Evolutionary conservation across 2,113 vertebrate species (phyloP), one percentile per base, ranked within the genome.

Genomic region (Drymodes brunneopygia): DNA sequence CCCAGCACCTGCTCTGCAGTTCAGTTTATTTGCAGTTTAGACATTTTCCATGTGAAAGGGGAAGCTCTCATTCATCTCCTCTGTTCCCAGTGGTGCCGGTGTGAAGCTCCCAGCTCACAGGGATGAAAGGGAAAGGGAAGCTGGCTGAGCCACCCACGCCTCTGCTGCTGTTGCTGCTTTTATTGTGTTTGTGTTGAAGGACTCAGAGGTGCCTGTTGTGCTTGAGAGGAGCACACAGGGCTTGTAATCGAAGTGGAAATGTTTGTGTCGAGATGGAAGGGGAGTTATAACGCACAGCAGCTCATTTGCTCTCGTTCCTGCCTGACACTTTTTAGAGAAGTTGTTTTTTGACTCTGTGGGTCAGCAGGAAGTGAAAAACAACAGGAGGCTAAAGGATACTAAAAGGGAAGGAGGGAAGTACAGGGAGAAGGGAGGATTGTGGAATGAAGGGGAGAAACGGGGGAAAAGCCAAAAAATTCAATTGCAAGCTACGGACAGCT

Each of bases 1-100:
- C 78, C 8, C 5, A 91, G 84, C 94, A 95, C 84, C 95, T 95
- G 94, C 84, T 94, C 92, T 72, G 54, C 71, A 50, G 54, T 78
- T 91, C 71, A 50, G 54, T 78, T 91, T 21, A 28, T 64, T 62
- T 81, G 62, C 66, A 72, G n/a, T n/a, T n/a, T n/a, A n/a, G 93
- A 69, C 10, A 6, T 80, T 85, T 73, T 45, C 50, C 31, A 33
- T 0, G 0, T 88, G 70, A 19, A 81, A 79, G n/a, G 1, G 36
- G 28, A 82, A 82, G 23, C 20, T 87, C 18, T 70, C 57, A 15
- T 47, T 95, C 81, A 42, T 61, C 81, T 19, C 28, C 10, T n/a
- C n/a, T n/a, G 8, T 7, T 81, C 65, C 40, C 22, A 6, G 54
- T 24, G 25, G 65, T 27, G 28, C n/a, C 1, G 4, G 10, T 27